Conservation (phyloP, 2,888 invertebrate genomes). For the Amaurobius ferox region DNA sequence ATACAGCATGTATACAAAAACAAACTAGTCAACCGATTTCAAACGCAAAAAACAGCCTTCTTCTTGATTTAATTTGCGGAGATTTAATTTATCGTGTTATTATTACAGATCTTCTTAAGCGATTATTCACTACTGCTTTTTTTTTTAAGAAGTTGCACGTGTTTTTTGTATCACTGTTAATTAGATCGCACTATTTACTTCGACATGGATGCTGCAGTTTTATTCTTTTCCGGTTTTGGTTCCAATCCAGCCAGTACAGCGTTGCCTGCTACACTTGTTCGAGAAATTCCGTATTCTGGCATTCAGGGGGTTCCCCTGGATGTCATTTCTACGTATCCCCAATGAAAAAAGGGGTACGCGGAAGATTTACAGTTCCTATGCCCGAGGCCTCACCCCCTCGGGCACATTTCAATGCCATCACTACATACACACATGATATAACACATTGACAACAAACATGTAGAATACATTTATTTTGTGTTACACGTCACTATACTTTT, state of each 20-base stretch:
- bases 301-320: conserved; percentile 32
- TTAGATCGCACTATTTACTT: no score
- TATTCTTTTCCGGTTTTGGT: not conserved
- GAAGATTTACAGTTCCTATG: conserved; percentile 70
- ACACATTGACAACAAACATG: conserved; percentile 6
- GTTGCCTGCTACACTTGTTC: conserved; percentile 64
- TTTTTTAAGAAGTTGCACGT: no score
- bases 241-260: conserved; percentile 33
- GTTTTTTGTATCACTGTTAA: no score
- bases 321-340: conserved; percentile 32
- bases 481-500: no score
- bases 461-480: no score
- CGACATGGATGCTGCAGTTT: conserved; percentile 4
- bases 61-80: no score
- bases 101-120: no score
- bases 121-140: no score
- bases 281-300: conserved; percentile 41
- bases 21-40: no score
- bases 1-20: no score
- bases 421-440: conserved; percentile 20
- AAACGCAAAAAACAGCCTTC: no score
- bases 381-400: conserved; percentile 31
- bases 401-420: conserved; percentile 64
- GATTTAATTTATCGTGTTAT: no score
- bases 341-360: conserved; percentile 22